Conservation (phyloP, 2,888 invertebrate species). For the Eristalinus aeneus region DNA sequence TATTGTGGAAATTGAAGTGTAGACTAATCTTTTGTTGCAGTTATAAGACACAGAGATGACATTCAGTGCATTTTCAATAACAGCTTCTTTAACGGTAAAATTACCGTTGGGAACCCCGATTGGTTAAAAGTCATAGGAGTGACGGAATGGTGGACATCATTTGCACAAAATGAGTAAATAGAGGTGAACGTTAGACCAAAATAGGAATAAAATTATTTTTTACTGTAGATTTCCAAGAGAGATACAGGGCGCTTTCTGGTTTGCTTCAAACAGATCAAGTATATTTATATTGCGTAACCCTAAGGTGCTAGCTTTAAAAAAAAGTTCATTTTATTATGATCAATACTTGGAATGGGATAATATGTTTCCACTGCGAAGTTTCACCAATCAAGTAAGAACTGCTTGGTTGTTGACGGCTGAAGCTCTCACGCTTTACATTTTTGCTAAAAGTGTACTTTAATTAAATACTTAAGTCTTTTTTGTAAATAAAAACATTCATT, state of each 20-base stretch:
- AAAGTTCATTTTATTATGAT: slow-evolving; percentile 53
- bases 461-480: not conserved
- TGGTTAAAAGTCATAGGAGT: slow-evolving; percentile 79
- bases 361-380: slow-evolving; percentile 36
- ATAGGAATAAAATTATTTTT: not conserved
- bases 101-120: slow-evolving; percentile 77
- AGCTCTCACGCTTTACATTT: slow-evolving; percentile 6
- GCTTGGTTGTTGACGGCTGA: slow-evolving; percentile 28
- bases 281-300: slow-evolving; percentile 72
- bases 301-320: slow-evolving; percentile 56
- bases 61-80: slow-evolving; percentile 76
- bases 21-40: slow-evolving; percentile 23
- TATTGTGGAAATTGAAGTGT: not conserved
- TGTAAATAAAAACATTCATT: not conserved
- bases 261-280: slow-evolving; percentile 63
- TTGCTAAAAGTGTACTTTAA: slow-evolving; percentile 9
- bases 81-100: not conserved
- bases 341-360: slow-evolving; percentile 75
- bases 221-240: slow-evolving; percentile 22
- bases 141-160: slow-evolving; percentile 79
- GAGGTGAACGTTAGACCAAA: not conserved
- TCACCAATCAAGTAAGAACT: not conserved
- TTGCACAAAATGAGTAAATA: slow-evolving; percentile 76
- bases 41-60: slow-evolving; percentile 76
- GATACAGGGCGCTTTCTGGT: slow-evolving; percentile 66